Evolutionary conservation across 2,113 vertebrate species (phyloP).

Genomic region (Naja naja): DNA sequence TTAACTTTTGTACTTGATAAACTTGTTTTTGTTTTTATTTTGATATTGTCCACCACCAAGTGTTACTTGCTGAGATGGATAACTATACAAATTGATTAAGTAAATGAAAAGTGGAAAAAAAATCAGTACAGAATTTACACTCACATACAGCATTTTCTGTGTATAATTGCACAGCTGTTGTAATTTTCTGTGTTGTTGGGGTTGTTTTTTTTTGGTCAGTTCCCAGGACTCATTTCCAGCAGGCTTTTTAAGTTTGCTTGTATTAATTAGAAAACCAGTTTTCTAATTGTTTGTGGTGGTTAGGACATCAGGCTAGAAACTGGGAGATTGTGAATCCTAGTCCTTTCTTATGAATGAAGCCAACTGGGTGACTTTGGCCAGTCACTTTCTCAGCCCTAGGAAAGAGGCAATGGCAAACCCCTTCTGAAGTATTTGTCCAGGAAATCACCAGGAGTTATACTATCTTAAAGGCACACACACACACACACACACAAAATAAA

Average conservation of each 20-base stretch:
- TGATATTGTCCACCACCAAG: background rate
- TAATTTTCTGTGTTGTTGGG: background rate
- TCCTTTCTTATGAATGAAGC: background rate
- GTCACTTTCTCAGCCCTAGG: background rate
- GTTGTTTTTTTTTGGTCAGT: no score
- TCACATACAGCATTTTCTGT: background rate
- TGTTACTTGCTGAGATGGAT: background rate
- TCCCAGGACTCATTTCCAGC: constrained; percentile 12
- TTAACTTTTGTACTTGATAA: background rate
- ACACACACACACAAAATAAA: background rate
- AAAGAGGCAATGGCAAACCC: background rate
- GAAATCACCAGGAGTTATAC: background rate
- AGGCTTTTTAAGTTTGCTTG: background rate
- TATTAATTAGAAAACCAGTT: constrained; percentile 17
- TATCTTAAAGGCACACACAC: background rate
- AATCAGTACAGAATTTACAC: background rate
- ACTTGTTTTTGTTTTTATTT: background rate
- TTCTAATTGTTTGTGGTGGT: background rate
- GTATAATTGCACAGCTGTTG: background rate
- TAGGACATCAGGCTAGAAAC: background rate
- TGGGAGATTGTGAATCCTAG: background rate
- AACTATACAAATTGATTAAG: background rate
- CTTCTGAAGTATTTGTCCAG: background rate
- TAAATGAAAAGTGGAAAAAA: background rate
- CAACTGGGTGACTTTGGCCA: background rate